These are phyloP conservation scores for Listronotus oregonensis DNA, from an alignment of 1,140 invertebrate species.

Conservation along the genomic window DNA sequence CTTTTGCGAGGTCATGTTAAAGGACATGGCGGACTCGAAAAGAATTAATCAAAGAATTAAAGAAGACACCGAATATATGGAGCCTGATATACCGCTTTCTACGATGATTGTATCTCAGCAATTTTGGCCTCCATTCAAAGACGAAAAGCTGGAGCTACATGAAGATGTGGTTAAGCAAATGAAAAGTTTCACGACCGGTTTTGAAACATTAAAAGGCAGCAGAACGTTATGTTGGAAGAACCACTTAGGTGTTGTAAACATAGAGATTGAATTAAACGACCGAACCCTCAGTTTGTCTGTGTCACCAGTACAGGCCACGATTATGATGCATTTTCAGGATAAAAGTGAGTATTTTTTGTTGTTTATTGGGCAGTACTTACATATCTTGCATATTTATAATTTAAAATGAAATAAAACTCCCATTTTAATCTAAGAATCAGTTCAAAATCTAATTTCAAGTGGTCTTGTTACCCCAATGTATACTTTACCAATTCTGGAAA, in stretches of 20 bases:
- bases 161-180: slow-evolving; percentile 79
- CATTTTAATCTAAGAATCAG: too few species aligned
- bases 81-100: slow-evolving; percentile 71
- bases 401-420: too few species aligned
- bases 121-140: slow-evolving; percentile 97
- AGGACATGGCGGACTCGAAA: slow-evolving; percentile 90
- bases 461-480: too few species aligned
- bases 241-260: slow-evolving; percentile 87
- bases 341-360: slow-evolving; percentile 65
- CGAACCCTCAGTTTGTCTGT: slow-evolving; percentile 83
- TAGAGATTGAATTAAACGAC: slow-evolving; percentile 89
- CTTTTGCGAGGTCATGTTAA: slow-evolving; percentile 97
- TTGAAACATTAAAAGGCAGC: slow-evolving; percentile 92
- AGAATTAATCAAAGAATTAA: slow-evolving; percentile 88
- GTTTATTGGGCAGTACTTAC: neutral
- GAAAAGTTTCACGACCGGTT: slow-evolving; percentile 87
- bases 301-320: slow-evolving; percentile 90
- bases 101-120: slow-evolving; percentile 95
- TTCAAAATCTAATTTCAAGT: too few species aligned
- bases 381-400: neutral
- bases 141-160: slow-evolving; percentile 89
- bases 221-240: slow-evolving; percentile 93
- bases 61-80: slow-evolving; percentile 67
- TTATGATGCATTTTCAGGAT: slow-evolving; percentile 93
- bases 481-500: too few species aligned